These are phyloP conservation scores for Drosophila pegasa DNA, from an alignment of 2,888 invertebrate genomes.

Conservation along the genomic window DNA sequence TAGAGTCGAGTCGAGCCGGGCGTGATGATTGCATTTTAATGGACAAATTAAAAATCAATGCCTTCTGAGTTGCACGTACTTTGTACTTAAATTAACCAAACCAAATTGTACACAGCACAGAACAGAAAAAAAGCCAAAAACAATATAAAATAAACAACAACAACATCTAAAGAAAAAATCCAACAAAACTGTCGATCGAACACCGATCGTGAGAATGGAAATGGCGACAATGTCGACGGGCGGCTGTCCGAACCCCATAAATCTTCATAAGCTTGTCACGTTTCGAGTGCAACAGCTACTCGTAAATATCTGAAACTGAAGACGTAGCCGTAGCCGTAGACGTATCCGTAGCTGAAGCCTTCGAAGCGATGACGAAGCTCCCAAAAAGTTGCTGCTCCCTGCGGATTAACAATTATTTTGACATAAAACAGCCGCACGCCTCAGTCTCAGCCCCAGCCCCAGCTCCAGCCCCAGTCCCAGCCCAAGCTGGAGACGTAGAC, in stretches of 20 bases:
- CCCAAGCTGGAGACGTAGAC: conserved; percentile 25
- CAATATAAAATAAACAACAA: conserved; percentile 6
- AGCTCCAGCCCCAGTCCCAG: neutral
- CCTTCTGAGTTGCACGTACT: conserved; percentile 70
- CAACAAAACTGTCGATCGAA: conserved; percentile 78
- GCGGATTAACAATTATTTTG: conserved; percentile 78
- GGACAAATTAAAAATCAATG: conserved; percentile 83
- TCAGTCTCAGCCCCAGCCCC: conserved; percentile 4
- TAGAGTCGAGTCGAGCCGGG: conserved; percentile 37
- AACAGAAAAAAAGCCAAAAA: conserved; percentile 26
- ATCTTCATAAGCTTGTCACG: conserved; percentile 84
- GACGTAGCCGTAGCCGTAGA: conserved; percentile 17
- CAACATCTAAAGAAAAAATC: conserved; percentile 21
- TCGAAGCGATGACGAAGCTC: conserved; percentile 55
- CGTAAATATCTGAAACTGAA: conserved; percentile 75
- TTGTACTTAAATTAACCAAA: conserved; percentile 73
- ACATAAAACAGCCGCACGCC: conserved; percentile 73
- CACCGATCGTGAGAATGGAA: conserved; percentile 83
- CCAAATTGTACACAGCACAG: conserved; percentile 40
- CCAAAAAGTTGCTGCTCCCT: conserved; percentile 45
- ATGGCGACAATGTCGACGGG: conserved; percentile 77
- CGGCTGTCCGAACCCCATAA: conserved; percentile 77
- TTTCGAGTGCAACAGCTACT: conserved; percentile 82
- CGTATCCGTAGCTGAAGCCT: conserved; percentile 16
- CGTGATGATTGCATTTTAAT: conserved; percentile 84